Percentiles rank a stretch among this genome's conserved stretches.
phyloP scores from a whole-genome alignment of 2,797 vertebrate genomes.

The Paramormyrops hopkinsi region DNA sequence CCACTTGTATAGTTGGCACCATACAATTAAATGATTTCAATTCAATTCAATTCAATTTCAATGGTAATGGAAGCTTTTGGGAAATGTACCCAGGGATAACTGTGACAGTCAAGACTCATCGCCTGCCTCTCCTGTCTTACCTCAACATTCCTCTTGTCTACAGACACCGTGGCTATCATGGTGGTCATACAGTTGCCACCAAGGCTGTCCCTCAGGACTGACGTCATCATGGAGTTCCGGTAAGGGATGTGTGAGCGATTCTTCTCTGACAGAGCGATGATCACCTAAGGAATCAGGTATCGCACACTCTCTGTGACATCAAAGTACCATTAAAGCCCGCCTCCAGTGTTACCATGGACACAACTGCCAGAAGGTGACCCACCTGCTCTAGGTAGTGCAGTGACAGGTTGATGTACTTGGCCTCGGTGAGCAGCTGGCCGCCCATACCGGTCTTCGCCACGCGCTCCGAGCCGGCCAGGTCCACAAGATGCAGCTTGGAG shows the following conservation, averaged over 20 bases:
- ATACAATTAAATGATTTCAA: not conserved
- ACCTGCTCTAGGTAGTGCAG: conserved; percentile 95
- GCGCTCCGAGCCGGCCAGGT: conserved; percentile 90
- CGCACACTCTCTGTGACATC: not conserved
- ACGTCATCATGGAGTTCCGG: conserved; percentile 95
- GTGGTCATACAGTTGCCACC: conserved; percentile 97
- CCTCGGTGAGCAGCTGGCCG: conserved; percentile 84
- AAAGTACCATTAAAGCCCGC: not conserved
- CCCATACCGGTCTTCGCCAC: conserved; percentile 82
- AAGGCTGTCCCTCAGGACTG: conserved; percentile 88
- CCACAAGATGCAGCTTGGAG: conserved; percentile 91
- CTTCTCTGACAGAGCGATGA: conserved; percentile 88
- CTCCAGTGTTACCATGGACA: not conserved
- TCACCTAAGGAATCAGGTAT: conserved; percentile 67
- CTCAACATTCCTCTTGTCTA: conserved; percentile 80
- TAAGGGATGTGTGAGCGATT: conserved; percentile 89
- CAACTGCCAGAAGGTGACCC: not conserved
- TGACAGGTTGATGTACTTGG: conserved; percentile 95
- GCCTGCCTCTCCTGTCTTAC: conserved; percentile 49
- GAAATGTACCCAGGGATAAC: not conserved
- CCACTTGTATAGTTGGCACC: not conserved
- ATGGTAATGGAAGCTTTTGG: not conserved
- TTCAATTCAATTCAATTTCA: not conserved
- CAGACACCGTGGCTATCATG: conserved; percentile 86
- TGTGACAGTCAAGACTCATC: not conserved